A percentile compares a stretch with the other conserved stretches of the same genome.
Conservation (phyloP, 2,113 vertebrate genomes). For the Diphyllodes magnificus region DNA sequence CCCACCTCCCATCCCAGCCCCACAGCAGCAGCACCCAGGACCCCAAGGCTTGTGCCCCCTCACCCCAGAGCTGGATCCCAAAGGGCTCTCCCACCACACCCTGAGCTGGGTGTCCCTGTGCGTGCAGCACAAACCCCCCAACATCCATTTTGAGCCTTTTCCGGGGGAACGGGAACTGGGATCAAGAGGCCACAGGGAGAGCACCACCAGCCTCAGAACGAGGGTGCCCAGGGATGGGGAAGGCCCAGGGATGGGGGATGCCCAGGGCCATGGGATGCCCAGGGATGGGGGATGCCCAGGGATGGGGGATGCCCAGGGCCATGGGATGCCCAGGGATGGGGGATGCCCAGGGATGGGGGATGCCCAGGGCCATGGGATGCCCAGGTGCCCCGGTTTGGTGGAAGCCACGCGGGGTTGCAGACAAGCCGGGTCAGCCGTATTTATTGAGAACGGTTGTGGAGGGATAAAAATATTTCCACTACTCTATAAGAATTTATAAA, state of each 20-base stretch:
- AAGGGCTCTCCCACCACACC: not conserved
- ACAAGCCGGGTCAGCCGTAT: conserved; percentile 19
- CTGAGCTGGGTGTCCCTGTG: not conserved
- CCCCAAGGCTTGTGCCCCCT: not conserved
- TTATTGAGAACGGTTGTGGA: conserved; percentile 57
- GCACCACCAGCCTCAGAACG: not conserved
- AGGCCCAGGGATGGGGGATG: no score
- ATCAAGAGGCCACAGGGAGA: not conserved
- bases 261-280: not conserved
- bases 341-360: not conserved
- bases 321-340: rapidly evolving
- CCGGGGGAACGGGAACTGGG: not conserved
- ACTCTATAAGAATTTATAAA: conserved; percentile 54
- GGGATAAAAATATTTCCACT: conserved; percentile 66
- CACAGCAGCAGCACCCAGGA: not conserved
- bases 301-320: not conserved
- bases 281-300: not conserved
- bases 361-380: not conserved
- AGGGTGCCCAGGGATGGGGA: not conserved
- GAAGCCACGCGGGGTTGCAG: not conserved
- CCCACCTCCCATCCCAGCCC: not conserved
- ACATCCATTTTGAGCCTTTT: not conserved
- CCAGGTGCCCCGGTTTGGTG: rapidly evolving
- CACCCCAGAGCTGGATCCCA: not conserved
- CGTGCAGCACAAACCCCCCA: not conserved